A percentile compares a stretch with the other conserved stretches of the same genome.
These are phyloP conservation scores for Luscinia megarhynchos DNA, from an alignment of 2,797 vertebrate species.

Conservation along the genomic window DNA sequence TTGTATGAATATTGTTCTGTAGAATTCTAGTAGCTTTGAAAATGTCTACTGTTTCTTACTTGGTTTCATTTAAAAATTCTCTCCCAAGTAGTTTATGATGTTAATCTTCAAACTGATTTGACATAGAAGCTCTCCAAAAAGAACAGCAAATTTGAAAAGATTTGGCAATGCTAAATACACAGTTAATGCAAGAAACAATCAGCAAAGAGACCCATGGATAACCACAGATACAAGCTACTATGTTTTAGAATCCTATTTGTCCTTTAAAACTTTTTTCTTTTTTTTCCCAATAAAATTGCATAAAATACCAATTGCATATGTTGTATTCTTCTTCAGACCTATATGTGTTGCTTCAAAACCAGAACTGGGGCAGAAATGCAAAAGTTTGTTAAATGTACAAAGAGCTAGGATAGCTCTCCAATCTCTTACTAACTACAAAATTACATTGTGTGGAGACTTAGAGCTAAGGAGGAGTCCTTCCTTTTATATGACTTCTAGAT, in stretches of 20 bases:
- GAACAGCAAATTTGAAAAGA: background rate
- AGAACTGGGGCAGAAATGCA: background rate
- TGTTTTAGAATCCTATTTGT: background rate
- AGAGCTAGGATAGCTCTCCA: background rate
- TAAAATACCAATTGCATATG: background rate
- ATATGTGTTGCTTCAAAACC: background rate
- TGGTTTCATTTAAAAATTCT: conserved; percentile 24
- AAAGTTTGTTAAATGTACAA: background rate
- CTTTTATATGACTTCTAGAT: background rate
- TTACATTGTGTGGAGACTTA: background rate
- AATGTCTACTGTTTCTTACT: background rate
- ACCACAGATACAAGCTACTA: background rate
- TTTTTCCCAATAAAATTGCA: background rate
- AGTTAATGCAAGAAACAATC: background rate
- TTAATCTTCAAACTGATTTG: background rate
- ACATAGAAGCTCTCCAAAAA: background rate
- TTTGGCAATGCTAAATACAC: background rate
- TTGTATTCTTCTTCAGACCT: background rate
- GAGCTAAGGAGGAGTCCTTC: background rate
- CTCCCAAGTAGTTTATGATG: conserved; percentile 20
- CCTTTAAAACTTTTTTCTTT: background rate
- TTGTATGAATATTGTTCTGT: background rate
- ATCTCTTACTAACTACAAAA: background rate
- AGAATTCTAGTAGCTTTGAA: conserved; percentile 27
- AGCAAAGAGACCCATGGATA: background rate